A percentile compares a stretch with the other conserved stretches of the same genome.
phyloP scores from a whole-genome alignment of 2,113 vertebrate species.

The Prinia subflava region DNA sequence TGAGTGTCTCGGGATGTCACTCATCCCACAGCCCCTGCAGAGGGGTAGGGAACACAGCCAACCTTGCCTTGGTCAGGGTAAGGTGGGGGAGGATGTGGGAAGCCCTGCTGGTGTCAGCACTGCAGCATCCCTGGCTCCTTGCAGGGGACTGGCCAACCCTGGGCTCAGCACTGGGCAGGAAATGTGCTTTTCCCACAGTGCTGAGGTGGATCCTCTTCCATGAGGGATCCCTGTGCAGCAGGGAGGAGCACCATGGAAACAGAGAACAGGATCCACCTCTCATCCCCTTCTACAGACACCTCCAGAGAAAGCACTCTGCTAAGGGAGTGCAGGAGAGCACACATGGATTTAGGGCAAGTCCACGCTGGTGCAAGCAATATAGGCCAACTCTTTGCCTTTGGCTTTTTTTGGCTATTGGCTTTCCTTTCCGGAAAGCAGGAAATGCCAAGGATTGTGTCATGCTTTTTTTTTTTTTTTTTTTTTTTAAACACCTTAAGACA shows the following conservation, averaged over 20 bases:
- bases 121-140: neutral
- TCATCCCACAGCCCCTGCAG: neutral
- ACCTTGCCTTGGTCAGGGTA: rapidly evolving
- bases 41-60: neutral
- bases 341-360: neutral
- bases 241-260: constrained; percentile 17
- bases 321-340: neutral
- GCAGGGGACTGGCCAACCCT: neutral
- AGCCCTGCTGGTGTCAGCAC: constrained; percentile 44
- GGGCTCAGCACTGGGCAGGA: neutral
- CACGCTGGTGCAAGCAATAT: neutral
- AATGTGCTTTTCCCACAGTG: constrained; percentile 28
- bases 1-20: neutral
- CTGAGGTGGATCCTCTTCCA: neutral
- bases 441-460: constrained; percentile 1
- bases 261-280: neutral
- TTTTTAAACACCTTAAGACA: neutral
- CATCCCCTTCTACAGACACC: neutral
- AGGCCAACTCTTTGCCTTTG: neutral
- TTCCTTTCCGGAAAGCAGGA: neutral
- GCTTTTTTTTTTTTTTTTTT: rapidly evolving
- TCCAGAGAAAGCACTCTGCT: neutral
- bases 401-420: neutral
- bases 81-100: neutral
- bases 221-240: neutral